phyloP scores from a whole-genome alignment of 2,113 vertebrate genomes.

The Lanius collurio region DNA sequence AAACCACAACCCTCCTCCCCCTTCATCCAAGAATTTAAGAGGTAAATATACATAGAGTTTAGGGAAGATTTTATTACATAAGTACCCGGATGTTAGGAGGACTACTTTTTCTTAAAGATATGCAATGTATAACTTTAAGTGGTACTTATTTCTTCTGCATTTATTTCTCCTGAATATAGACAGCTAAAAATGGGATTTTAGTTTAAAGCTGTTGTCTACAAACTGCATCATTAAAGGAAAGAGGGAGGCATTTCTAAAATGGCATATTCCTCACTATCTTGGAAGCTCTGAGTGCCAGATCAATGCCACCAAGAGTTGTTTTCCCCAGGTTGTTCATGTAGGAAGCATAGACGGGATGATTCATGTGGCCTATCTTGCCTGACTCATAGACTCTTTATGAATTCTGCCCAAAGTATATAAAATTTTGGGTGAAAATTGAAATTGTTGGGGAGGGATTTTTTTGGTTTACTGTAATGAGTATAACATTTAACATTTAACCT shows the following conservation, averaged over 20 bases:
- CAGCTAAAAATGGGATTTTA: neutral
- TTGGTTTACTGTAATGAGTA: neutral
- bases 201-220: neutral
- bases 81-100: neutral
- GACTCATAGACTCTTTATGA: neutral
- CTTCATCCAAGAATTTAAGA: neutral
- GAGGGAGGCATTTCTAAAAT: neutral
- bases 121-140: neutral
- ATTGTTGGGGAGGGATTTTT: neutral
- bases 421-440: neutral
- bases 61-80: neutral
- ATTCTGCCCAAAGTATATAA: neutral
- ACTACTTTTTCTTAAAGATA: neutral
- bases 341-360: neutral
- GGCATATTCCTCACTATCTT: rapidly evolving
- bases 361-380: neutral
- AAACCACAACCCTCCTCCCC: rapidly evolving
- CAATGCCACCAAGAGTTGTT: neutral
- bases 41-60: neutral
- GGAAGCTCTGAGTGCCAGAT: neutral
- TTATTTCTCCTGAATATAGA: neutral
- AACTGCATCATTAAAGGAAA: neutral
- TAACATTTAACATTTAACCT: neutral
- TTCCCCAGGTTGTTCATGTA: neutral
- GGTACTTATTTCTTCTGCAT: neutral